These are phyloP conservation scores for Geotrypetes seraphini DNA, from an alignment of 2,797 vertebrate genomes.

Conservation along the genomic window DNA sequence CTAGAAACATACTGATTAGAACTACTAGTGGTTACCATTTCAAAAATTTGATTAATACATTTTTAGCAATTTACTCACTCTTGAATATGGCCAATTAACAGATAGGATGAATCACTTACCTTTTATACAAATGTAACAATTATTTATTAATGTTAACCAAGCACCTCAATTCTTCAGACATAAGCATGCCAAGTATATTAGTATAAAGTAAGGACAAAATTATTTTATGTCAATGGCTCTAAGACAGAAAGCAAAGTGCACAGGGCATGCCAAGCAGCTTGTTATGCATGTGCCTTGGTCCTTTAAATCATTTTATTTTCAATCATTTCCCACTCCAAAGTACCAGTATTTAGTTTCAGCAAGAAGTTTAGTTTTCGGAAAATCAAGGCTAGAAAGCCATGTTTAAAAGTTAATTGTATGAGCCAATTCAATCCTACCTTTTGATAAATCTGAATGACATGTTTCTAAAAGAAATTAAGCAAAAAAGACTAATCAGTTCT, in stretches of 20 bases:
- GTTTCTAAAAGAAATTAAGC: constrained; percentile 95
- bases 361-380: constrained; percentile 64
- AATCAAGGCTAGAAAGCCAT: constrained; percentile 61
- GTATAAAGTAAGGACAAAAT: constrained; percentile 49
- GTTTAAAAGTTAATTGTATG: constrained; percentile 59
- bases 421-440: constrained; percentile 88
- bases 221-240: constrained; percentile 44
- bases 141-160: constrained; percentile 26
- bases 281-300: constrained; percentile 34
- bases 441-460: constrained; percentile 99
- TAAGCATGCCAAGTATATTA: constrained; percentile 69
- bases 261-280: constrained; percentile 56
- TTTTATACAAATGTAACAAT: constrained; percentile 18
- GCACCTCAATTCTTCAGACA: constrained; percentile 45
- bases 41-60: too few species aligned
- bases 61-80: too few species aligned
- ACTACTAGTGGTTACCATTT: too few species aligned
- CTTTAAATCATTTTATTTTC: constrained; percentile 46
- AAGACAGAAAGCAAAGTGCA: constrained; percentile 44
- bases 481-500: constrained; percentile 56
- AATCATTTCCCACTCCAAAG: constrained; percentile 36
- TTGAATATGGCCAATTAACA: too few species aligned
- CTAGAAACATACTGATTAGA: too few species aligned
- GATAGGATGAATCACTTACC: constrained; percentile 43
- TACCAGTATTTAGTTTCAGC: constrained; percentile 60